Percentiles rank a stretch among this genome's conserved stretches.
phyloP scores from a whole-genome alignment of 1,140 invertebrate genomes.

The Ceratina australensis region DNA sequence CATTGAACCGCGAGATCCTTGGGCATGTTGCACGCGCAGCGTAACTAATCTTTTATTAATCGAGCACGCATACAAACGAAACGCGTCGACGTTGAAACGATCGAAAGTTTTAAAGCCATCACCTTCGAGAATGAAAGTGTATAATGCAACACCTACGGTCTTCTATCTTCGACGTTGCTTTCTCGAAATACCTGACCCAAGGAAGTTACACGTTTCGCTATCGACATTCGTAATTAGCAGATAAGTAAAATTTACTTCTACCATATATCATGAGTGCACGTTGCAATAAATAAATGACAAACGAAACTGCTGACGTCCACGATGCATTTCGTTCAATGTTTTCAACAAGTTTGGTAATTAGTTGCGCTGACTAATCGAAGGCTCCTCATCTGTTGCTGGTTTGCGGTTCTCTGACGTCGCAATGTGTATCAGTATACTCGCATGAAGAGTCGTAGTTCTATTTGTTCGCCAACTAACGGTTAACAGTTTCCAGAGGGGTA shows the following conservation, averaged over 20 bases:
- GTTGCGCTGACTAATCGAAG: neutral
- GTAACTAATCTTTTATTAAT: neutral
- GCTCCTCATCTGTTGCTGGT: neutral
- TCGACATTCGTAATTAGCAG: neutral
- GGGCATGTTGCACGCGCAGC: no score
- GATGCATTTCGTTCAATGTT: neutral
- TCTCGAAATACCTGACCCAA: no score
- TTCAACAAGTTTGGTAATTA: neutral
- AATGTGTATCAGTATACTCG: neutral
- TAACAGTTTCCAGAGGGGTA: conserved; percentile 18
- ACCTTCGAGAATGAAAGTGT: conserved; percentile 45
- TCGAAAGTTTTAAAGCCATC: conserved; percentile 25
- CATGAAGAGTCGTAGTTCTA: neutral
- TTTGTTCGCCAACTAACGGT: conserved; percentile 24
- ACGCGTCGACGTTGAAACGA: neutral
- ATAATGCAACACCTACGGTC: conserved; percentile 27
- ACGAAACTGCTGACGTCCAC: neutral
- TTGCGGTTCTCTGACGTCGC: neutral
- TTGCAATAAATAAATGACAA: neutral
- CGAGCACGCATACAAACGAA: neutral
- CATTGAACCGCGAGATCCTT: no score
- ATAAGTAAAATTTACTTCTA: neutral
- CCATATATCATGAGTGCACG: no score
- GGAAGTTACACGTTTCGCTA: neutral
- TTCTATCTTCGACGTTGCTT: neutral